Evolutionary conservation across 2,888 invertebrate genomes (phyloP).

Genomic region (Zele albiditarsus): DNA sequence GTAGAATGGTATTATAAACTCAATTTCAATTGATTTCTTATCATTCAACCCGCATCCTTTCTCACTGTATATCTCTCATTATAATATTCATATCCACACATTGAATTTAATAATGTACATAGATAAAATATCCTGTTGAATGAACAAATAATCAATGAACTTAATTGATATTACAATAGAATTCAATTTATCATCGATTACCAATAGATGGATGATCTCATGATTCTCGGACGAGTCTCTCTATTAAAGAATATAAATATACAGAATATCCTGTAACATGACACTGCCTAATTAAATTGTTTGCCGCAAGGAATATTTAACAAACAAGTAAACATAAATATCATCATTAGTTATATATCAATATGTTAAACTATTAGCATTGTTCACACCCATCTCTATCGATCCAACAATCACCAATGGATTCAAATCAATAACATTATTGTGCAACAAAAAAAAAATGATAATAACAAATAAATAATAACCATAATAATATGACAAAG

Average conservation of each 20-base stretch:
- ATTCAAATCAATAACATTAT: background rate
- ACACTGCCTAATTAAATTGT: background rate
- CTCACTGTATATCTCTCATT: background rate
- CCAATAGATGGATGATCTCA: background rate
- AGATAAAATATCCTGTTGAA: background rate
- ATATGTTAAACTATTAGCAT: background rate
- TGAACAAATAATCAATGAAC: background rate
- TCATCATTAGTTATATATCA: background rate
- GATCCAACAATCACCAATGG: background rate
- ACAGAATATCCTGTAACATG: slow-evolving; percentile 2
- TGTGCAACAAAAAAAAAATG: background rate
- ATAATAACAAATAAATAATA: background rate
- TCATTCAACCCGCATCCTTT: slow-evolving; percentile 5
- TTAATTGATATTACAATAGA: background rate
- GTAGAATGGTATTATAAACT: slow-evolving; percentile 10
- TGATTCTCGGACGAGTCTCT: background rate
- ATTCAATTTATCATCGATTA: background rate
- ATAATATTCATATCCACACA: background rate
- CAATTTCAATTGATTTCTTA: slow-evolving; percentile 12
- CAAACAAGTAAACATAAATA: background rate
- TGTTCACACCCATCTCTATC: background rate
- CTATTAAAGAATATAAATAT: background rate
- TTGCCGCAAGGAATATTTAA: background rate
- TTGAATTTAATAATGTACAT: background rate
- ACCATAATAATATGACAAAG: background rate